Percentiles rank a stretch among this genome's conserved stretches.
Conservation (phyloP, 2,797 vertebrate genomes). For the Oryzias sinensis region DNA sequence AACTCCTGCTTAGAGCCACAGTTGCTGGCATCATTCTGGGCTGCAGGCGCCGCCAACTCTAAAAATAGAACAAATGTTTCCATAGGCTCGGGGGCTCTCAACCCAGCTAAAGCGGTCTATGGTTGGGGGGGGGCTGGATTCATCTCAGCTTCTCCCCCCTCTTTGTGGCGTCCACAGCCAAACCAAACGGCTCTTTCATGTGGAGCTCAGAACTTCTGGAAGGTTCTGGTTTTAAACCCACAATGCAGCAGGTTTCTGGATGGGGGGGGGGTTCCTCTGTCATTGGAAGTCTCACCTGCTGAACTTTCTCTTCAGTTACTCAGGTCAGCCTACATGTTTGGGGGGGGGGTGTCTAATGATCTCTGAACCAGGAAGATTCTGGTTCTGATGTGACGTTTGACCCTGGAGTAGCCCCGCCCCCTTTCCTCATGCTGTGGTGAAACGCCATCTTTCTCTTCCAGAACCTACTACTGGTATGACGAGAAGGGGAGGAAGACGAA, state of each 20-base stretch:
- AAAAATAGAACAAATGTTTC: conserved; percentile 74
- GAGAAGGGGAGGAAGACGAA: conserved; percentile 98
- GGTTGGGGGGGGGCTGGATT: conserved; percentile 14
- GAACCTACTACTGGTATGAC: conserved; percentile 99
- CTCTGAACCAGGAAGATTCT: conserved; percentile 18
- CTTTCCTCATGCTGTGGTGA: no score
- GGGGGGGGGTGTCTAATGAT: conserved; percentile 6
- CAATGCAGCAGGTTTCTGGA: no score
- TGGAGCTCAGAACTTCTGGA: neutral
- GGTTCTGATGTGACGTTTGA: neutral
- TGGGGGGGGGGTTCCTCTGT: no score
- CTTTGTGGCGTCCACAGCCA: no score
- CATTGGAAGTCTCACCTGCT: neutral
- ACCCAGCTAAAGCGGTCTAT: conserved; percentile 56
- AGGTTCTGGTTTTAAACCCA: neutral
- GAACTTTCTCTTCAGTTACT: no score
- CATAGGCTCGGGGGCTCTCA: conserved; percentile 55
- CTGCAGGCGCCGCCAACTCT: conserved; percentile 58
- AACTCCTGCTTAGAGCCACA: conserved; percentile 47
- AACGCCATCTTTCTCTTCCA: conserved; percentile 45
- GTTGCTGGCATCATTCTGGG: conserved; percentile 53
- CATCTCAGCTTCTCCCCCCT: no score
- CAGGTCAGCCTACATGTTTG: conserved; percentile 9
- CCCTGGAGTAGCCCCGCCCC: no score
- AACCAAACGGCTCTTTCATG: no score